Percentiles rank a stretch among this genome's conserved stretches.
Conservation (phyloP, 2,888 invertebrate species). For the Cephus runcator region DNA sequence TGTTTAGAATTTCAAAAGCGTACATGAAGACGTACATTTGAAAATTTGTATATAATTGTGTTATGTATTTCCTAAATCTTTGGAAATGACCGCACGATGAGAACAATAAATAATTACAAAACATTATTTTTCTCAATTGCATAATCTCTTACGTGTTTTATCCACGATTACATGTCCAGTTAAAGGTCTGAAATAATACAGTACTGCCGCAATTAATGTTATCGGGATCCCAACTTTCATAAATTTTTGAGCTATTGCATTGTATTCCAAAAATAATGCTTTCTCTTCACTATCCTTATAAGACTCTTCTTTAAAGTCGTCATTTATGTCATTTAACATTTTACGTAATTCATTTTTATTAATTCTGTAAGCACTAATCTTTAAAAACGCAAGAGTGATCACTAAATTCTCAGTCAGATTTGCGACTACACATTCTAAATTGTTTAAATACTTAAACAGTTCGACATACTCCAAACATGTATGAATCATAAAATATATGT, state of each 20-base stretch:
- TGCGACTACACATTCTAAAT: background rate
- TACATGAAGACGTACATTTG: too few relatives aligned
- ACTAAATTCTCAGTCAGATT: background rate
- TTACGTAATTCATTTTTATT: background rate
- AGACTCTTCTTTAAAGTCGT: background rate
- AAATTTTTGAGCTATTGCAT: background rate
- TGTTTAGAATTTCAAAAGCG: too few relatives aligned
- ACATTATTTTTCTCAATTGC: too few relatives aligned
- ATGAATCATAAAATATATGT: too few relatives aligned
- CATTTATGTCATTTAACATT: background rate
- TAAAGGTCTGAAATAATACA: background rate
- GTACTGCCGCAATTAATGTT: background rate
- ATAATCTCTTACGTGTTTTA: background rate
- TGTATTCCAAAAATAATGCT: background rate
- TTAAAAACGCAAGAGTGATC: background rate
- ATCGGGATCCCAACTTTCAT: background rate
- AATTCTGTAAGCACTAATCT: background rate
- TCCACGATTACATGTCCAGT: background rate
- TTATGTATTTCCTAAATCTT: too few relatives aligned
- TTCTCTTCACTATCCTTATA: background rate
- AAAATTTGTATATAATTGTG: too few relatives aligned
- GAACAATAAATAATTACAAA: too few relatives aligned
- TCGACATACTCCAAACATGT: background rate
- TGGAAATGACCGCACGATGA: too few relatives aligned
- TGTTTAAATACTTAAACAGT: background rate